A percentile compares a stretch with the other conserved stretches of the same genome.
Evolutionary conservation across 2,113 vertebrate genomes (phyloP).

Genomic region (Procavia capensis): DNA sequence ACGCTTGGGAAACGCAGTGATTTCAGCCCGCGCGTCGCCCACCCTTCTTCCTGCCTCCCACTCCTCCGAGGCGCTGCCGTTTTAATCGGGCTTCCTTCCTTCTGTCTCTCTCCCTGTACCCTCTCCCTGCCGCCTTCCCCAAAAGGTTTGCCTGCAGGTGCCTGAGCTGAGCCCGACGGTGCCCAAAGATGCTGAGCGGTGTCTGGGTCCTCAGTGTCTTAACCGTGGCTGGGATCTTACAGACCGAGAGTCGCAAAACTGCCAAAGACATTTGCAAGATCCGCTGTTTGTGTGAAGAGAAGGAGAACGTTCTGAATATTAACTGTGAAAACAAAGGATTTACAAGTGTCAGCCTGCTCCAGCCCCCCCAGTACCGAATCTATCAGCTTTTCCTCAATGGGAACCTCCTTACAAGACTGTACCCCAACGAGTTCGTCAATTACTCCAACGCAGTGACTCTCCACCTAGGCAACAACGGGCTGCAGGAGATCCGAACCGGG

Average conservation of each 20-base stretch:
- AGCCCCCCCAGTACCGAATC: conserved; percentile 95
- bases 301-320: conserved; percentile 96
- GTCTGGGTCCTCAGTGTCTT: conserved; percentile 96
- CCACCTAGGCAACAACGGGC: conserved; percentile 97
- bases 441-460: conserved; percentile 97
- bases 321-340: conserved; percentile 99
- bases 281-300: conserved; percentile 97
- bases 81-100: conserved; percentile 85
- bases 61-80: conserved; percentile 58
- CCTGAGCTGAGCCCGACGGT: conserved; percentile 84
- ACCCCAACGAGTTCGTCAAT: conserved; percentile 96
- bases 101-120: conserved; percentile 76
- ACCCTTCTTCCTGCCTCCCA: conserved; percentile 15
- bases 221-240: conserved; percentile 93
- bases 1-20: conserved; percentile 52
- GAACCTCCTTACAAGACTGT: conserved; percentile 95
- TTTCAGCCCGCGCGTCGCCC: conserved; percentile 34
- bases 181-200: conserved; percentile 97
- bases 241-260: conserved; percentile 96
- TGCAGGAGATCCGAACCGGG: conserved; percentile 95
- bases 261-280: conserved; percentile 98
- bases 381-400: conserved; percentile 98
- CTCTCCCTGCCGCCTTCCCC: conserved; percentile 35
- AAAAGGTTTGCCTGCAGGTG: conserved; percentile 85
- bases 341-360: conserved; percentile 93